Conservation (phyloP, 2,888 invertebrate genomes). For the Drosophila quasianomalipes region DNA sequence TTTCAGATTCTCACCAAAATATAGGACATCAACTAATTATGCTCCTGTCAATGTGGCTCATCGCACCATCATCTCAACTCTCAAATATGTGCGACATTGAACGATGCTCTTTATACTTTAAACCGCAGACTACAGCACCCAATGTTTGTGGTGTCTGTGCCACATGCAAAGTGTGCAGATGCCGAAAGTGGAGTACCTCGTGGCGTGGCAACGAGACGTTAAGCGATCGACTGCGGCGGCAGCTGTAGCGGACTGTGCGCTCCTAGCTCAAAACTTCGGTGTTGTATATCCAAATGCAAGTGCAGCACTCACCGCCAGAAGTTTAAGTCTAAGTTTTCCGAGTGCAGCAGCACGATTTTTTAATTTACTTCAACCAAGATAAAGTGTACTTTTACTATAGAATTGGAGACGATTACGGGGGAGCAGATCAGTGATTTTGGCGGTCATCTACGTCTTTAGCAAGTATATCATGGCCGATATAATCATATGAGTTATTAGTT, state of each 20-base stretch:
- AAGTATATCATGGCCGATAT: not conserved
- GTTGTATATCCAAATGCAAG: not conserved
- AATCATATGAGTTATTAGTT: not conserved
- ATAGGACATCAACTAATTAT: too few relatives aligned
- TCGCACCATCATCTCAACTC: too few relatives aligned
- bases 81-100: too few relatives aligned
- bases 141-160: slow-evolving; percentile 69
- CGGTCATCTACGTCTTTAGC: not conserved
- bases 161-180: slow-evolving; percentile 67
- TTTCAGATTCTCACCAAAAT: too few relatives aligned
- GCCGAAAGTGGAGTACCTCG: slow-evolving; percentile 61
- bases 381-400: not conserved
- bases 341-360: not conserved
- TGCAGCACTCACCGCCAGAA: not conserved
- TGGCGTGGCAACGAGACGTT: slow-evolving; percentile 50
- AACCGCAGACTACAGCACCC: slow-evolving; percentile 56
- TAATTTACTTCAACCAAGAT: not conserved
- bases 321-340: not conserved
- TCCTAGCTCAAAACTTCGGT: slow-evolving; percentile 60
- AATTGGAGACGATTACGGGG: not conserved
- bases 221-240: slow-evolving; percentile 59
- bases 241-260: slow-evolving; percentile 50
- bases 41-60: too few relatives aligned
- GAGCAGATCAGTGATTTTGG: not conserved
- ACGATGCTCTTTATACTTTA: too few relatives aligned